Base-by-base conservation (phyloP, 1,140 invertebrate genomes). In the Danaus plexippus region DNA sequence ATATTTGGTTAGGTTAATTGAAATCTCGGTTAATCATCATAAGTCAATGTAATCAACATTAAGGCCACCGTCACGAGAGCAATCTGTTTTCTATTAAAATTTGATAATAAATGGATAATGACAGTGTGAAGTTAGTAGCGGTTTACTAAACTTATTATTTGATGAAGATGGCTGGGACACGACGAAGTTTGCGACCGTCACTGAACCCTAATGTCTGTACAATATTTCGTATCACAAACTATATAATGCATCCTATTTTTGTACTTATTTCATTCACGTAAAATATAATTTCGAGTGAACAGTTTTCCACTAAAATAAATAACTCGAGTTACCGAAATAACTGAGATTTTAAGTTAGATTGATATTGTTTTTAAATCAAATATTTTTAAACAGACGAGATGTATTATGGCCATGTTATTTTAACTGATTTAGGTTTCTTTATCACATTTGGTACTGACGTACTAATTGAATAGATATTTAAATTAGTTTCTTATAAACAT, bases 101-200 rank as follows among this genome's bases (percentile, higher is more conserved):
- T 77, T 71, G 65, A 74, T 73, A 69, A 75, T 77, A 73, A 82
- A 80, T 79, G 76, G 64, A 80, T 78, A 77, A 77, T 73, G 70
- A 67, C 69, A 60, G 66, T 51, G 48, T 50, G 56, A 67, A 67
- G 69, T 71, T 63, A 59, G 56, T 58, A 60, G 70, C 57, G 74
- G 74, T 72, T 78, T 77, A 64, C 66, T 78, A 77, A 84, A 80
- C 73, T 77, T 70, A 67, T 78, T 77, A 84, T 77, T 77, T 67
- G 73, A 80, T 81, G 73, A 76, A 79, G 75, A 84, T 76, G 43
- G 62, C 43, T 49, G 58, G 51, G 57, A 63, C 61, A 15, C 65
- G 74, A 57, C 11, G 52, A 75, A 75, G 65, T 75, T 73, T 64
- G 47, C 52, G 54, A 64, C 56, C 61, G 43, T 59, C 45, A 61